Evolutionary conservation across 2,888 invertebrate species (phyloP).

Genomic region (Platycheirus rosarum): DNA sequence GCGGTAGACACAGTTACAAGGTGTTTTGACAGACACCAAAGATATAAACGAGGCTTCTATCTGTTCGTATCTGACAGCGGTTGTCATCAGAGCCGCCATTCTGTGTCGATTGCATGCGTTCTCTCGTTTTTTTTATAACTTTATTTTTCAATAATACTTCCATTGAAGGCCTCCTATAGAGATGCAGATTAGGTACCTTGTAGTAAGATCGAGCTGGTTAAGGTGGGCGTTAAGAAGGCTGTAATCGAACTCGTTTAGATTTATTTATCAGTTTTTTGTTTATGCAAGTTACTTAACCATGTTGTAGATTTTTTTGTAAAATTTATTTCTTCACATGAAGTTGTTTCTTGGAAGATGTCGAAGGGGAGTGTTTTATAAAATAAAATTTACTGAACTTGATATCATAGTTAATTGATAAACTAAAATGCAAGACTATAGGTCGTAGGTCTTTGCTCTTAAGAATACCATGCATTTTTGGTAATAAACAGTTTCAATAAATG

Average conservation of each 20-base stretch:
- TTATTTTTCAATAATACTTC: conserved; percentile 11
- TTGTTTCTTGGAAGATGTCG: no score
- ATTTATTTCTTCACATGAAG: no score
- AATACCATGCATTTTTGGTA: no score
- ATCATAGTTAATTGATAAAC: no score
- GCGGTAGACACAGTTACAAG: conserved; percentile 54
- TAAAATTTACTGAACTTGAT: no score
- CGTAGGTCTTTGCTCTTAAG: no score
- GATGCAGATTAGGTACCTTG: conserved; percentile 14
- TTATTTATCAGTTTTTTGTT: background rate
- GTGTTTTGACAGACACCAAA: conserved; percentile 68
- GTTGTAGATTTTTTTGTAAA: no score
- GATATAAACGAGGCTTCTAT: conserved; percentile 62
- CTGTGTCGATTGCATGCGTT: conserved; percentile 45
- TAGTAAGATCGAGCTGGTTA: conserved; percentile 11
- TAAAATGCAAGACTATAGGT: no score
- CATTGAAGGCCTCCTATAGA: conserved; percentile 26
- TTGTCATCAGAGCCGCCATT: conserved; percentile 58
- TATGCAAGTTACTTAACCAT: no score
- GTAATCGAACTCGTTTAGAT: conserved; percentile 6
- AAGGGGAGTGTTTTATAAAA: no score
- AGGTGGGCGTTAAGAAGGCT: conserved; percentile 19
- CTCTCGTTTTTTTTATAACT: background rate
- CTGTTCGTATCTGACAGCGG: conserved; percentile 44
- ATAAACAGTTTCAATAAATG: no score